Base-by-base conservation (phyloP, 2,797 vertebrate species). In the Neoniphon sammara region DNA sequence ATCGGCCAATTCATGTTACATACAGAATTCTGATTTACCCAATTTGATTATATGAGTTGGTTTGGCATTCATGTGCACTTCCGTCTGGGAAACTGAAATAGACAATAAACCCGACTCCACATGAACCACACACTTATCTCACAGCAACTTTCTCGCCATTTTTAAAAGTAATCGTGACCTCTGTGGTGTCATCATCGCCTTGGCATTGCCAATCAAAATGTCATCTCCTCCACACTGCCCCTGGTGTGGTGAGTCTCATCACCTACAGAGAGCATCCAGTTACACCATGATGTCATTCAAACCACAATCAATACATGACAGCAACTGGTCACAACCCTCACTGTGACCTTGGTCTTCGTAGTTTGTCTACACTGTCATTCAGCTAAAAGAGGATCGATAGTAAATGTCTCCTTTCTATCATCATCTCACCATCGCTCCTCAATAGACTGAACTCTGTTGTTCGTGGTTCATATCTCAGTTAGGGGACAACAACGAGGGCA, bases 281-380 rank as follows among this genome's bases (percentile, higher is more conserved):
- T 87, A 65, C 85, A 81, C 55, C 52, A 25, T 17, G 21, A 82
- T 58, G 31, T 85, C 83, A 86, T 81, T 81, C 70, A 83, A 83
- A 86, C 83, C 81, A 70, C 78, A 76, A 87, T 87, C 89, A 42
- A 89, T 88, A 75, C 20, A 30, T 55, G 49, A 80, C 61, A 70
- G 63, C 55, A 30, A 77, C 77, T 58, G 27, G 82, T 72, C 64
- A 66, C 70, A 42, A 80, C 67, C 75, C 67, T 73, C 14, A 5
- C 49, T 63, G 60, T 82, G 85, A 91, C 87, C 89, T 89, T 85
- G 78, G 81, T 39, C 65, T 61, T 68, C 64, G 67, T 70, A 27
- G 59, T 81, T 77, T 79, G 74, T 75, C 79, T 75, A 70, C 69
- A 73, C 61, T 34, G 75, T 81, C 81, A 79, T 71, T 78, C 76